Conservation (phyloP, 2,113 vertebrate species). For the Thomomys bottae region DNA sequence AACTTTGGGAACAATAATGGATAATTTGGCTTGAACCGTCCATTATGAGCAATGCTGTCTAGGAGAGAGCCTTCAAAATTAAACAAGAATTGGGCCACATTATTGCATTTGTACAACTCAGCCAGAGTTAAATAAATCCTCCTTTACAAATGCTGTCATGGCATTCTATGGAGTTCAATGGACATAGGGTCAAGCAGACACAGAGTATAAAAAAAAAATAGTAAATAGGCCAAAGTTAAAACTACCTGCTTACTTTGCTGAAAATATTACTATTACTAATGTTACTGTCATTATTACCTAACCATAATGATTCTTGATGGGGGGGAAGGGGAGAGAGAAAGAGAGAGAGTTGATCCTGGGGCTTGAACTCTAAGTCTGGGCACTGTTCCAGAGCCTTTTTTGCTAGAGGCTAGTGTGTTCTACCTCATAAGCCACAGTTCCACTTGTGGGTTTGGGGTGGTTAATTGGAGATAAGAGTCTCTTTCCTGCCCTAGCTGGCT, state of each 20-base stretch:
- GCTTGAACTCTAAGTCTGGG: too few species aligned
- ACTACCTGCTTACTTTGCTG: constrained; percentile 59
- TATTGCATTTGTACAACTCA: constrained; percentile 89
- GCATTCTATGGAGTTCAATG: constrained; percentile 84
- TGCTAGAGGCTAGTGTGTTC: too few species aligned
- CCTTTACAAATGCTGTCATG: constrained; percentile 86
- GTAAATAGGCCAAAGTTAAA: constrained; percentile 34
- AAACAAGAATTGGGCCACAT: constrained; percentile 88
- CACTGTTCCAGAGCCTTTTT: too few species aligned
- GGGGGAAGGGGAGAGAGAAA: too few species aligned
- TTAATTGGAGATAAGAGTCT: too few species aligned
- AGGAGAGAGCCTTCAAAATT: constrained; percentile 87
- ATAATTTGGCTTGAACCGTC: constrained; percentile 89
- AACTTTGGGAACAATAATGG: constrained; percentile 90
- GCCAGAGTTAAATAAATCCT: constrained; percentile 86
- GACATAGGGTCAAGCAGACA: constrained; percentile 80
- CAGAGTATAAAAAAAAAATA: constrained; percentile 26
- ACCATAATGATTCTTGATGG: background rate
- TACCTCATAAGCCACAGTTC: too few species aligned
- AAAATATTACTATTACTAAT: background rate
- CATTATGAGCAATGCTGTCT: constrained; percentile 85
- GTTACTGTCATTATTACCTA: background rate
- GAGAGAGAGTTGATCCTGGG: too few species aligned
- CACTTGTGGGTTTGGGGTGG: too few species aligned
- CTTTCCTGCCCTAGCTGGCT: too few species aligned